Evolutionary conservation across 1,140 invertebrate genomes (phyloP).

Genomic region (Caerostris extrusa): DNA sequence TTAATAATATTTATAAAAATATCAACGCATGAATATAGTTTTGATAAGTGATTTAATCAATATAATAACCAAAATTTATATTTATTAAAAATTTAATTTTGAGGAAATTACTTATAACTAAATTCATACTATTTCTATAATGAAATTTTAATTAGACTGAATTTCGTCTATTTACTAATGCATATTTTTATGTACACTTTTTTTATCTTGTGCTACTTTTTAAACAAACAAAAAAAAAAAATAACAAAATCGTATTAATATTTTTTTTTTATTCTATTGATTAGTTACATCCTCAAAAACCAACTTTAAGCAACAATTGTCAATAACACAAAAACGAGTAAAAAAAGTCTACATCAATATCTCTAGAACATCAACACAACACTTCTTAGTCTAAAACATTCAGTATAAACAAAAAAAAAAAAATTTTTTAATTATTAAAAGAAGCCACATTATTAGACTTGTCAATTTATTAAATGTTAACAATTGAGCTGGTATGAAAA

Average conservation of each 20-base stretch:
- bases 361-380: constrained; percentile 1
- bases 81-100: no score
- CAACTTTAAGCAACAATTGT: constrained; percentile 43
- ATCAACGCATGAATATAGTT: no score
- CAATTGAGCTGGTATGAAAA: not conserved
- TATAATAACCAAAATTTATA: no score
- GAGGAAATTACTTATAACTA: no score
- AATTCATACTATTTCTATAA: no score
- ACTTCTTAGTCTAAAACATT: constrained; percentile 10
- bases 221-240: not conserved
- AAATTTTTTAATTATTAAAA: not conserved
- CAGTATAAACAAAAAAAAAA: constrained; percentile 12
- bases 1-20: no score
- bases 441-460: not conserved
- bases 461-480: not conserved
- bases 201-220: no score
- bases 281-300: constrained; percentile 56
- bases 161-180: no score
- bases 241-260: not conserved
- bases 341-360: constrained; percentile 45
- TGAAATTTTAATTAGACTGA: no score
- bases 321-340: constrained; percentile 24
- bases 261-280: constrained; percentile 40
- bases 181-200: no score
- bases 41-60: no score